Evolutionary conservation across 2,888 invertebrate species (phyloP), one percentile per base, ranked within the genome.

Genomic region (Calameuta idolon): DNA sequence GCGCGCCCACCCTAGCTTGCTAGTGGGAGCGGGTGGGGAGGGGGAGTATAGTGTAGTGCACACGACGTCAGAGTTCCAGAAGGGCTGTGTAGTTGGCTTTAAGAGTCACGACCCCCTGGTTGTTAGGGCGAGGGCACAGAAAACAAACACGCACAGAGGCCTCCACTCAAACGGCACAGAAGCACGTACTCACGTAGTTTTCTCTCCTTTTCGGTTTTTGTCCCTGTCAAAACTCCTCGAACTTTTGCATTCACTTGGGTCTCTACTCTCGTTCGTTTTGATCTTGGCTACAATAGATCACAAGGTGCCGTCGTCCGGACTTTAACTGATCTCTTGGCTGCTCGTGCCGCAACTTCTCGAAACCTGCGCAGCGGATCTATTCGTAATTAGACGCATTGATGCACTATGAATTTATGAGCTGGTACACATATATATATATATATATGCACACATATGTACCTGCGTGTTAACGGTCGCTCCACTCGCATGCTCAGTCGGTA

Each of bases 201-300:
- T 76, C 76, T 68, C 15, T 40, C 30, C 40, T 75, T 69, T 77
- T 75, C 69, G n/a, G 12, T 74, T 71, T 69, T 76, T 37, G 31
- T 77, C 68, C 68, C 71, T 31, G 35, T 40, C 73, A 81, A 83
- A 79, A 80, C 83, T 81, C 80, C 83, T 83, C 80, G 80, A 83
- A 81, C 79, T 79, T 75, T 68, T 76, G 81, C 78, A 71, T 71
- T 71, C 71, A 34, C 71, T 71, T 71, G 33, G 31, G 12, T 33
- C 71, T 71, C 71, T 71, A 9, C 71, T 15, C 15, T 9, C 31
- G 74, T 79, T 76, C 81, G 80, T 85, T 87, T 76, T 73, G 74
- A 88, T 88, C 87, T 79, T 80, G 71, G 83, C 77, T 85, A 87
- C 86, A 88, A 87, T 88, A 82, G 84, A 82, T 85, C 81, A 74